Percentiles rank a stretch among this genome's conserved stretches.
These are phyloP conservation scores for Okapia johnstoni DNA, from an alignment of 2,113 vertebrate genomes.

Conservation along the genomic window DNA sequence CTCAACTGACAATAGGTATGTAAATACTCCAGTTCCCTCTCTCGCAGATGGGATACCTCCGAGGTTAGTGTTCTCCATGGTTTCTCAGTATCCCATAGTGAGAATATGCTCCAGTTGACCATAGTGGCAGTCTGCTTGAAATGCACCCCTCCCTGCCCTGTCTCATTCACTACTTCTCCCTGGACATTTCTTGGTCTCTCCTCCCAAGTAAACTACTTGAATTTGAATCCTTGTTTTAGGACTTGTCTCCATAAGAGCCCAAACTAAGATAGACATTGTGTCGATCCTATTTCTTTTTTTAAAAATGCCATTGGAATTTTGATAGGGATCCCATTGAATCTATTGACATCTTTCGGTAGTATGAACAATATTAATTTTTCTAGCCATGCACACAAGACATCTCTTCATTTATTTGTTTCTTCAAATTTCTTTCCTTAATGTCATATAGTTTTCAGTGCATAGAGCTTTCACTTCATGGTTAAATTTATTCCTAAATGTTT, in stretches of 20 bases:
- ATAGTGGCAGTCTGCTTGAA: not conserved
- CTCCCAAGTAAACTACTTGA: not conserved
- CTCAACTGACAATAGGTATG: not conserved
- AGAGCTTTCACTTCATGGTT: not conserved
- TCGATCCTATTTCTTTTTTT: not conserved
- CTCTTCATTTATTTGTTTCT: not conserved
- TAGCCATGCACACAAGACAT: not conserved
- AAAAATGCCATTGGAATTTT: not conserved
- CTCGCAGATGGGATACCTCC: not conserved
- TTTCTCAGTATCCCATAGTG: not conserved
- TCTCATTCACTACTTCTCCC: not conserved
- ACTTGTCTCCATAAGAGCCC: not conserved
- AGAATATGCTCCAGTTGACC: not conserved
- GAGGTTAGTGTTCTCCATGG: accelerated
- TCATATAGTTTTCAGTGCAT: not conserved
- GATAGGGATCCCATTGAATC: not conserved
- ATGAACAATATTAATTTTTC: not conserved
- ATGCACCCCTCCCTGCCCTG: not conserved
- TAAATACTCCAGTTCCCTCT: not conserved
- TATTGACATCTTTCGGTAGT: not conserved
- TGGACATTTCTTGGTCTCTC: not conserved
- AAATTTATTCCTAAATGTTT: not conserved
- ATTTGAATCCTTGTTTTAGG: not conserved
- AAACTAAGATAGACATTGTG: not conserved
- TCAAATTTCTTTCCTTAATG: not conserved